These are phyloP conservation scores for Takifugu ocellatus DNA, from an alignment of 2,797 vertebrate genomes.

Conservation along the genomic window DNA sequence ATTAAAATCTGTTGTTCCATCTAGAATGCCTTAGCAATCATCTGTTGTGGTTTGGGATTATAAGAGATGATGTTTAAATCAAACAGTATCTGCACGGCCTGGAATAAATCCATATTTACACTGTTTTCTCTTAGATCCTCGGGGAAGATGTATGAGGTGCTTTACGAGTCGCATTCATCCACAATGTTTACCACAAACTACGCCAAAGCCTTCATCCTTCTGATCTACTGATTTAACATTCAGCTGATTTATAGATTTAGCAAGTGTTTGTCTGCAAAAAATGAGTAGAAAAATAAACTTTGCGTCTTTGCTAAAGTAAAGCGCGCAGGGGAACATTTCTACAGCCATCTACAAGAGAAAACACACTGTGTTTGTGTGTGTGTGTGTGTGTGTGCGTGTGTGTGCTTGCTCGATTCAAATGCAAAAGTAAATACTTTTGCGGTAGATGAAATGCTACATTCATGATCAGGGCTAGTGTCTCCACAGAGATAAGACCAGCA, in stretches of 20 bases:
- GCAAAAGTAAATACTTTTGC: too few species aligned
- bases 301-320: constrained; percentile 9
- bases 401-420: not conserved
- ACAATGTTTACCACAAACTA: constrained; percentile 38
- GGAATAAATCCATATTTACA: constrained; percentile 43
- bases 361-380: not conserved
- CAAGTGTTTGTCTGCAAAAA: constrained; percentile 25
- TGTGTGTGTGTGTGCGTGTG: not conserved
- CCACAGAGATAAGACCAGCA: too few species aligned
- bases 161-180: constrained; percentile 8
- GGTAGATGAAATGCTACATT: too few species aligned
- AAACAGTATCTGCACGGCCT: constrained; percentile 35
- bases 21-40: constrained; percentile 53
- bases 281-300: not conserved
- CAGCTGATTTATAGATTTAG: constrained; percentile 44
- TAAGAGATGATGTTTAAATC: constrained; percentile 41
- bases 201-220: constrained; percentile 15
- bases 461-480: too few species aligned
- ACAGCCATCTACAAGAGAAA: not conserved
- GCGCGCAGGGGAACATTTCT: not conserved
- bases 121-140: constrained; percentile 31
- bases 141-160: constrained; percentile 30
- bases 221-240: constrained; percentile 30
- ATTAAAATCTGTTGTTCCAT: constrained; percentile 64
- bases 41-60: constrained; percentile 65